Evolutionary conservation across 2,797 vertebrate species (phyloP), one percentile per base, ranked within the genome.

Genomic region (Amphiprion clarkii): DNA sequence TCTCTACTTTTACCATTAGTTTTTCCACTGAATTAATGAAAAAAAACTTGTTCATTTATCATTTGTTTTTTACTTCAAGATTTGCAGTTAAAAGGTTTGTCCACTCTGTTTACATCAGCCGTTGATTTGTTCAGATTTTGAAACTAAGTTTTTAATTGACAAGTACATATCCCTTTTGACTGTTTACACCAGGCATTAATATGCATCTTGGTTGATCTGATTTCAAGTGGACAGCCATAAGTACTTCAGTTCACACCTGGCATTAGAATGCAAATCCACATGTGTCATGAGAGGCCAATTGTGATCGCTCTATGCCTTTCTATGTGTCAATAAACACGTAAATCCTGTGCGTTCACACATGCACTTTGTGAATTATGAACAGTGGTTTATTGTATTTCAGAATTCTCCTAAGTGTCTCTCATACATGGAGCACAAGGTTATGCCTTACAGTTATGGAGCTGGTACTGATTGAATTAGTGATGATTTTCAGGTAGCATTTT

Each of bases 11-110:
- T 1, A 53, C 23, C 9, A 51, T 77, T 62, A 56, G n/a, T 51
- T 59, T 51, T 46, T 53, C 29, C 54, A 44, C n/a, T 23, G 55
- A 55, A 69, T 5, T 60, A 42, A 72, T 36, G 7, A 70, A 29
- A 48, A 11, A 21, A 55, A 60, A 27, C 0, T 4, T 66, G 0
- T 42, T 52, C 67, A 14, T 46, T 13, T 6, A 36, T 5, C 3
- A 39, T 77, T 33, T 42, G 39, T 23, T 65, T 13, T 39, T 27
- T 39, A 9, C 12, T n/a, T 51, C 11, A 2, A 42, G 19, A 61
- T 2, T 3, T 33, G 27, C 21, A 48, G 2, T 25, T 39, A 40
- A 14, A 3, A 10, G 36, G 55, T 21, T 12, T 7, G 56, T 57
- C 19, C 21, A 11, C 3, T 77, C 14, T 10, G 4, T 13, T 31